Conservation (phyloP, 2,113 vertebrate genomes). For the Otolemur garnettii region DNA sequence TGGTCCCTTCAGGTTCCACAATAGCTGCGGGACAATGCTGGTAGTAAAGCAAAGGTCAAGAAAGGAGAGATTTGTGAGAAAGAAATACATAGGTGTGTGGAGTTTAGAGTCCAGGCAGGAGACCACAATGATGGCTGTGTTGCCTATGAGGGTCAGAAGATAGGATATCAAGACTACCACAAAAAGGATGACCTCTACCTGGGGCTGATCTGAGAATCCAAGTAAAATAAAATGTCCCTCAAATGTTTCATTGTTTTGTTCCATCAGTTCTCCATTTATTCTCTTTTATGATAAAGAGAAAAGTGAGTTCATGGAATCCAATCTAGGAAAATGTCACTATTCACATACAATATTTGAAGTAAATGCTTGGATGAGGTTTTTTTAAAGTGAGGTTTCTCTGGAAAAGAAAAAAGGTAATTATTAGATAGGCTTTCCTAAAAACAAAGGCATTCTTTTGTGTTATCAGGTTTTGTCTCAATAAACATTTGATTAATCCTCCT, state of each 20-base stretch:
- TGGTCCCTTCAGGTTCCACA: conserved; percentile 67
- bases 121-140: conserved; percentile 53
- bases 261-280: not conserved
- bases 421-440: not conserved
- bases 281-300: not conserved
- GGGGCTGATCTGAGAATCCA: conserved; percentile 60
- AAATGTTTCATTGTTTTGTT: conserved; percentile 28
- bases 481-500: not conserved
- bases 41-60: conserved; percentile 66
- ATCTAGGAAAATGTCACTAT: not conserved
- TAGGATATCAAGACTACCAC: conserved; percentile 47
- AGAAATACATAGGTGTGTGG: conserved; percentile 67
- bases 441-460: not conserved
- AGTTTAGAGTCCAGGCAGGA: not conserved
- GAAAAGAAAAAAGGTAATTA: not conserved
- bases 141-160: conserved; percentile 46
- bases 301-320: not conserved
- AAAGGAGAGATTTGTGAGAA: conserved; percentile 67
- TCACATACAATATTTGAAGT: not conserved
- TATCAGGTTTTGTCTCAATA: not conserved
- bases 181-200: conserved; percentile 23
- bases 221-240: conserved; percentile 52
- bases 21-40: conserved; percentile 37
- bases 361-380: not conserved
- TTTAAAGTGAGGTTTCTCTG: not conserved